Evolutionary conservation across 2,113 vertebrate species (phyloP).

Genomic region (Agapornis roseicollis): DNA sequence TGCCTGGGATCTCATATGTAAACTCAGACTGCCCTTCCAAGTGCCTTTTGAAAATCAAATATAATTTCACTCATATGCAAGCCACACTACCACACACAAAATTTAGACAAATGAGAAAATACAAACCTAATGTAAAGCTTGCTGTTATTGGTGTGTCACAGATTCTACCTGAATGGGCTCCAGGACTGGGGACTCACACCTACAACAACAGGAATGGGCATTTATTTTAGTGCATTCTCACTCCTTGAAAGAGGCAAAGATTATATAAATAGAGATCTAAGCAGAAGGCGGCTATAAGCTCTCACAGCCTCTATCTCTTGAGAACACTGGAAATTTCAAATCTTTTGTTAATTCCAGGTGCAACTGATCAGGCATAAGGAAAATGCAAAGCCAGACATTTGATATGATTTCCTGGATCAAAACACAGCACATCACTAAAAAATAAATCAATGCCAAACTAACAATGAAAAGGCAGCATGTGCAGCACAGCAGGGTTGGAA

Average conservation of each 20-base stretch:
- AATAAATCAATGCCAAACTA: background rate
- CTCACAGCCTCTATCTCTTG: background rate
- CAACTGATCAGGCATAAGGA: background rate
- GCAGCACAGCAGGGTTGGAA: background rate
- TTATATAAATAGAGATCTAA: background rate
- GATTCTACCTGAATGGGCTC: background rate
- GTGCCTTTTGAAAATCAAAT: background rate
- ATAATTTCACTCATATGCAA: background rate
- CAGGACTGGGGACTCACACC: background rate
- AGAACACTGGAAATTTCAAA: background rate
- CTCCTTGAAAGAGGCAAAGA: background rate
- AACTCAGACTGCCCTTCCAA: background rate
- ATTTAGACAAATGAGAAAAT: background rate
- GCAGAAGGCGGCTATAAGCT: background rate
- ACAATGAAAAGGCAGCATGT: background rate
- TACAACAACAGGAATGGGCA: accelerated
- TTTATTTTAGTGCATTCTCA: background rate
- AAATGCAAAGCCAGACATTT: background rate
- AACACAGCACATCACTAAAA: background rate
- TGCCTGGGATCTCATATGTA: too few relatives aligned
- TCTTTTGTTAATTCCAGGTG: background rate
- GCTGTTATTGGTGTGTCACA: background rate
- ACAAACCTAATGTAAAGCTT: background rate
- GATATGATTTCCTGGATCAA: background rate
- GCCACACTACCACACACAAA: background rate